Conservation (phyloP, 2,113 vertebrate genomes). For the Microtus pennsylvanicus region DNA sequence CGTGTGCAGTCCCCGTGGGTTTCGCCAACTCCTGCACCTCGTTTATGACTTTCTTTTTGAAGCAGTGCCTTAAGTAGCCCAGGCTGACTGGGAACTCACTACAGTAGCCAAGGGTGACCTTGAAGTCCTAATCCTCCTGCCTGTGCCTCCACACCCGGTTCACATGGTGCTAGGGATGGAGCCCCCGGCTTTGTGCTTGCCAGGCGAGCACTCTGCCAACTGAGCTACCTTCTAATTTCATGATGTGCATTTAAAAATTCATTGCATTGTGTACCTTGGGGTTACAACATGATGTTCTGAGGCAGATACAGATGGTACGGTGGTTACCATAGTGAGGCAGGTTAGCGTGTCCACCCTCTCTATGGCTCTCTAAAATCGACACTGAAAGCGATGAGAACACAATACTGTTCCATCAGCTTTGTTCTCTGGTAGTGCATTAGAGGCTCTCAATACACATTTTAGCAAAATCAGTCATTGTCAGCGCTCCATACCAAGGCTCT, state of each 20-base stretch:
- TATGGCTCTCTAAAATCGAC: not conserved
- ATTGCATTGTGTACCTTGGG: not conserved
- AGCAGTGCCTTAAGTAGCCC: not conserved
- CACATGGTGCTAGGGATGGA: too few relatives aligned
- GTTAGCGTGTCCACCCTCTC: not conserved
- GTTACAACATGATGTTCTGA: not conserved
- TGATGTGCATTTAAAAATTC: not conserved
- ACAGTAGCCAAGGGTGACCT: not conserved
- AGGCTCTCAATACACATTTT: not conserved
- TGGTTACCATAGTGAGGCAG: not conserved
- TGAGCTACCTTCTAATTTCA: not conserved
- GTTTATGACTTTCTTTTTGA: not conserved
- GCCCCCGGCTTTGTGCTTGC: not conserved
- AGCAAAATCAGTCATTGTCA: not conserved
- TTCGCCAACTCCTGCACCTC: not conserved
- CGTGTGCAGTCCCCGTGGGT: rapidly evolving
- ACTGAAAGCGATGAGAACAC: not conserved
- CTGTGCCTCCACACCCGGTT: not conserved
- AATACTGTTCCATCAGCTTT: not conserved
- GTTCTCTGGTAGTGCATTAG: not conserved
- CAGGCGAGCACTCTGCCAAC: not conserved
- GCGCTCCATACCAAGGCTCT: not conserved
- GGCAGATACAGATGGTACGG: not conserved
- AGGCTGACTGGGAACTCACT: not conserved
- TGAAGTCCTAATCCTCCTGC: not conserved